Conservation (phyloP, 2,113 vertebrate genomes). For the Heloderma charlesbogerti region DNA sequence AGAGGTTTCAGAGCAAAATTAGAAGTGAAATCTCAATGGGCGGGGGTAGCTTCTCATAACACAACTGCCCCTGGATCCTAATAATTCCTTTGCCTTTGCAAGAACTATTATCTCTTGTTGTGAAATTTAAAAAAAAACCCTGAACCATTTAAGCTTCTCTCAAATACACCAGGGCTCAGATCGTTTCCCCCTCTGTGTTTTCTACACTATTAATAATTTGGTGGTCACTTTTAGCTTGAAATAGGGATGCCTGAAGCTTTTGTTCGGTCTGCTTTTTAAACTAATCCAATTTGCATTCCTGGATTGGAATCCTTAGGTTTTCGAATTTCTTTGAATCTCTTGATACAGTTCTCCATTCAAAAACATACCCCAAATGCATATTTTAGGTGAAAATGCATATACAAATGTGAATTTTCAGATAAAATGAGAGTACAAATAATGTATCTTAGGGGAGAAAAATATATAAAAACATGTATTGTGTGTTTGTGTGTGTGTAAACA, state of each 20-base stretch:
- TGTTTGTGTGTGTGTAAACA: not conserved
- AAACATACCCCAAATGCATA: not conserved
- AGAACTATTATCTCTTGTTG: not conserved
- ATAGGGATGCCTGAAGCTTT: not conserved
- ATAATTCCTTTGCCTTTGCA: not conserved
- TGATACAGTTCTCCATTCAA: not conserved
- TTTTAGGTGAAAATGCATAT: not conserved
- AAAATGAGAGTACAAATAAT: too few relatives aligned
- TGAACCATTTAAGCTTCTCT: not conserved
- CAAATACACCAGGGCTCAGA: not conserved
- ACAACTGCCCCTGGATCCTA: not conserved
- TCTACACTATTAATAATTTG: not conserved
- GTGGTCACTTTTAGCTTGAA: not conserved
- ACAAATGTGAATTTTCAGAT: too few relatives aligned
- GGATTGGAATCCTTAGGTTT: not conserved
- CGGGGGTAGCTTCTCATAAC: not conserved
- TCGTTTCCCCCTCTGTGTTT: not conserved
- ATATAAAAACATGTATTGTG: not conserved
- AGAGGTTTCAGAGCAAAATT: not conserved
- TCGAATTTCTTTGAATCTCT: not conserved
- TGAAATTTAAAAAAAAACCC: constrained; percentile 2
- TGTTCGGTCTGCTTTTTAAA: not conserved
- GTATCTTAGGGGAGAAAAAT: not conserved
- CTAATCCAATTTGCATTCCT: not conserved
- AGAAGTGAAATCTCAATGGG: not conserved